Evolutionary conservation across 1,140 invertebrate genomes (phyloP).

Genomic region (Microplitis mediator): DNA sequence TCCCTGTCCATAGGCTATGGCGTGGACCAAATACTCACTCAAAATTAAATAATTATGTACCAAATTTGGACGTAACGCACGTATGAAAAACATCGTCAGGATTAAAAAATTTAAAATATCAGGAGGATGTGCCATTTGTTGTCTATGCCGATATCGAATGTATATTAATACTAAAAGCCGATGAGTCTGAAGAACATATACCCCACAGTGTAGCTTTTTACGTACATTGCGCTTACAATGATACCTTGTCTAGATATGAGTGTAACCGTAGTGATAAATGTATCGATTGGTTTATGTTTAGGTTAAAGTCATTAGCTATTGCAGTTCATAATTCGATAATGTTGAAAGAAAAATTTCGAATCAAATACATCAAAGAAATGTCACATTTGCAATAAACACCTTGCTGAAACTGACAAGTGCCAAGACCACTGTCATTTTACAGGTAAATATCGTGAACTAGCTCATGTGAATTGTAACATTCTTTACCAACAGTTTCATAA

Average conservation of each 20-base stretch:
- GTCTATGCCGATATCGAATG: not conserved
- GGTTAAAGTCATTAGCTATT: slow-evolving; percentile 32
- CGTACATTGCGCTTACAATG: slow-evolving; percentile 46
- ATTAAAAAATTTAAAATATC: not conserved
- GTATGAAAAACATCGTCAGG: not conserved
- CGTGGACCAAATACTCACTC: too few species aligned
- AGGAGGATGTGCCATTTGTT: not conserved
- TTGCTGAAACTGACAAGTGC: not conserved
- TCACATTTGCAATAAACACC: slow-evolving; percentile 43
- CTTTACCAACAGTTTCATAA: slow-evolving; percentile 34
- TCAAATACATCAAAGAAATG: slow-evolving; percentile 26
- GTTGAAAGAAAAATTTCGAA: not conserved
- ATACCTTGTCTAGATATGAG: slow-evolving; percentile 40
- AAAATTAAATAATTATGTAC: too few species aligned
- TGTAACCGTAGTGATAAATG: slow-evolving; percentile 38
- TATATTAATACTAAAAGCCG: not conserved
- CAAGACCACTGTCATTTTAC: slow-evolving; percentile 6
- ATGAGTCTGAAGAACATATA: slow-evolving; percentile 38
- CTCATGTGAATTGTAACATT: slow-evolving; percentile 49
- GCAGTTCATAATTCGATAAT: slow-evolving; percentile 24
- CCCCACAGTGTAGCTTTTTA: slow-evolving; percentile 48
- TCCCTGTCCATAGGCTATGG: too few species aligned
- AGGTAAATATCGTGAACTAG: slow-evolving; percentile 30
- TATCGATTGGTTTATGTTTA: slow-evolving; percentile 35
- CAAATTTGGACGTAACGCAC: too few species aligned